Percentiles rank a stretch among this genome's conserved stretches.
These are phyloP conservation scores for Aplidium turbinatum DNA, from an alignment of 23 tunicate genomes.

Conservation along the genomic window DNA sequence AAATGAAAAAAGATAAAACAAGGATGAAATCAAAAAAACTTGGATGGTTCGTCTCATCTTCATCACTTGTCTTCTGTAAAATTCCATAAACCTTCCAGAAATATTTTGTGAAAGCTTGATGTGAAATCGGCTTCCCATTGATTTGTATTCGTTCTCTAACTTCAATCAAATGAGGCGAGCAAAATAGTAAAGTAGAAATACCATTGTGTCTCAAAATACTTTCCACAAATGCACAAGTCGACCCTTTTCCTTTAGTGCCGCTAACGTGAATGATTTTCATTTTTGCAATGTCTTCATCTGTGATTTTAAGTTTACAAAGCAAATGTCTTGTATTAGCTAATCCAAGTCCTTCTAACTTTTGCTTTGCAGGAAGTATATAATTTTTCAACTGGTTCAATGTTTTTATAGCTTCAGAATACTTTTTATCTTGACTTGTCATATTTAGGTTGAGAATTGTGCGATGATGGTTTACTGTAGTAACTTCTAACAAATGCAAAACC, in stretches of 20 bases:
- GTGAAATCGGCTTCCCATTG: conserved; percentile 76
- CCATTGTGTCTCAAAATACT: conserved; percentile 80
- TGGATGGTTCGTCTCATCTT: conserved; percentile 43
- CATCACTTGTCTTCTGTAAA: conserved; percentile 36
- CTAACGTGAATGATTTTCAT: conserved; percentile 63
- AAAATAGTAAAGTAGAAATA: conserved; percentile 74
- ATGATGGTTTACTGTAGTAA: too few species aligned
- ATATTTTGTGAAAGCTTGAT: conserved; percentile 58
- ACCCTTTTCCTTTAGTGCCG: conserved; percentile 96
- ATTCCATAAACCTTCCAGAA: conserved; percentile 61
- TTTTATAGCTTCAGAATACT: conserved; percentile 78
- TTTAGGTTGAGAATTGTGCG: too few species aligned
- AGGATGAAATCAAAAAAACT: conserved; percentile 81
- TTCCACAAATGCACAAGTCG: conserved; percentile 96
- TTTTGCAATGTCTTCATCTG: conserved; percentile 47
- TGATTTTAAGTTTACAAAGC: conserved; percentile 40
- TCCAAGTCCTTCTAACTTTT: conserved; percentile 50
- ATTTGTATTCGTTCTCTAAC: conserved; percentile 89
- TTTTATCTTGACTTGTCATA: conserved; percentile 18
- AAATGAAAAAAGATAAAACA: conserved; percentile 66
- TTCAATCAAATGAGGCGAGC: conserved; percentile 89
- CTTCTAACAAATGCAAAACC: too few species aligned
- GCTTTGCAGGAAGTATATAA: conserved; percentile 1
- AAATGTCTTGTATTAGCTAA: conserved; percentile 58
- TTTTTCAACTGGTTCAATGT: conserved; percentile 64